These are phyloP conservation scores for Mya arenaria DNA, from an alignment of 1,140 invertebrate genomes.

Conservation along the genomic window DNA sequence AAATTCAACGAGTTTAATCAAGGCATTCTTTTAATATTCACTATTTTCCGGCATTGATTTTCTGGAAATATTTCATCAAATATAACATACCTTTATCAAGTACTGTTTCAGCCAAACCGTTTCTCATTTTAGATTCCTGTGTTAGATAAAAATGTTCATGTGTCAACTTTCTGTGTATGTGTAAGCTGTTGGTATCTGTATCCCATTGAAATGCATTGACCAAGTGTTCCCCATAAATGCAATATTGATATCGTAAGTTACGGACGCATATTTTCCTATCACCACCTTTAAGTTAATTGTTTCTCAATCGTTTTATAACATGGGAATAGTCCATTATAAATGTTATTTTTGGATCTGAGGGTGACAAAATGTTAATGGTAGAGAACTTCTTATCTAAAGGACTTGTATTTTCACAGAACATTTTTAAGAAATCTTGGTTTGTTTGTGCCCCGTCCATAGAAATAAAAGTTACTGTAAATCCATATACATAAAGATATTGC, in stretches of 20 bases:
- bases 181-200: not conserved
- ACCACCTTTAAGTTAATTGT: slow-evolving; percentile 40
- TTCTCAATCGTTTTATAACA: slow-evolving; percentile 34
- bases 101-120: slow-evolving; percentile 34
- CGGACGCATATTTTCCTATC: not conserved
- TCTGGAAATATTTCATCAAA: slow-evolving; percentile 6
- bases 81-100: slow-evolving; percentile 38
- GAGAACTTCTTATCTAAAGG: not conserved
- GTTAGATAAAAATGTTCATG: slow-evolving; percentile 37
- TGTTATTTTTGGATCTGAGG: not conserved
- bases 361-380: not conserved
- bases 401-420: not conserved
- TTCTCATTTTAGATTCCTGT: slow-evolving; percentile 43
- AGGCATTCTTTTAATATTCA: not conserved
- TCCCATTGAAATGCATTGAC: slow-evolving; percentile 19
- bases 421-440: slow-evolving; percentile 40
- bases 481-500: not conserved
- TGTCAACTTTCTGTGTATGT: slow-evolving; percentile 29
- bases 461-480: slow-evolving; percentile 32
- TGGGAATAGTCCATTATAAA: slow-evolving; percentile 29
- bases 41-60: not conserved
- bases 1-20: not conserved
- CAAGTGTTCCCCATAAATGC: slow-evolving; percentile 30
- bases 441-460: slow-evolving; percentile 44
- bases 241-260: not conserved